Percentiles rank a stretch among this genome's conserved stretches.
Evolutionary conservation across 2,888 invertebrate species (phyloP).

Genomic region (Neoscelio sp.): DNA sequence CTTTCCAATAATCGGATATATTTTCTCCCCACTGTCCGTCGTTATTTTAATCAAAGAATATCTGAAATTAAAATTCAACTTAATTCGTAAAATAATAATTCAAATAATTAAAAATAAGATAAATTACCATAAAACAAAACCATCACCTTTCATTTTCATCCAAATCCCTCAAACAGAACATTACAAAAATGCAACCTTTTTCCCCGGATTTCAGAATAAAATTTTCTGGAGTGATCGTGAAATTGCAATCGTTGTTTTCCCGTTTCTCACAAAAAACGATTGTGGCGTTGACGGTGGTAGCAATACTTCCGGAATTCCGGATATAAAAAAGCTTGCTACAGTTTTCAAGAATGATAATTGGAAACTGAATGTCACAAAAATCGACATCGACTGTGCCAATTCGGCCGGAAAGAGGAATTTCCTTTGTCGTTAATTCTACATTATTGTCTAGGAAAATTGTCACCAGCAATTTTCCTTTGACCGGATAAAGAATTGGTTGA

Average conservation of each 20-base stretch:
- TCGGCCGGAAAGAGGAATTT: constrained; percentile 73
- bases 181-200: constrained; percentile 71
- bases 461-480: constrained; percentile 69
- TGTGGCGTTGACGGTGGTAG: constrained; percentile 69
- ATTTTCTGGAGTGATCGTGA: constrained; percentile 73
- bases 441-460: constrained; percentile 66
- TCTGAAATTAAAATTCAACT: constrained; percentile 68
- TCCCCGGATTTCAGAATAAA: constrained; percentile 72
- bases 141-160: constrained; percentile 71
- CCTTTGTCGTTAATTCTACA: constrained; percentile 71
- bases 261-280: constrained; percentile 2
- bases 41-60: constrained; percentile 72
- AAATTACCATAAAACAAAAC: too few relatives aligned
- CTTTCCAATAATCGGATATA: constrained; percentile 74
- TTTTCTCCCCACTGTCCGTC: constrained; percentile 70
- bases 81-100: too few relatives aligned
- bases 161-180: constrained; percentile 71
- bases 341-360: constrained; percentile 71
- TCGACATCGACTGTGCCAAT: constrained; percentile 74
- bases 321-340: constrained; percentile 73
- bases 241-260: constrained; percentile 62
- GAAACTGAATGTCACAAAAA: constrained; percentile 72
- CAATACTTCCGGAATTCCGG: constrained; percentile 74
- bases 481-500: constrained; percentile 20
- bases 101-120: constrained; percentile 25